Percentiles rank a stretch among this genome's conserved stretches.
phyloP scores from a whole-genome alignment of 2,797 vertebrate species.

The Sebastes dallii region DNA sequence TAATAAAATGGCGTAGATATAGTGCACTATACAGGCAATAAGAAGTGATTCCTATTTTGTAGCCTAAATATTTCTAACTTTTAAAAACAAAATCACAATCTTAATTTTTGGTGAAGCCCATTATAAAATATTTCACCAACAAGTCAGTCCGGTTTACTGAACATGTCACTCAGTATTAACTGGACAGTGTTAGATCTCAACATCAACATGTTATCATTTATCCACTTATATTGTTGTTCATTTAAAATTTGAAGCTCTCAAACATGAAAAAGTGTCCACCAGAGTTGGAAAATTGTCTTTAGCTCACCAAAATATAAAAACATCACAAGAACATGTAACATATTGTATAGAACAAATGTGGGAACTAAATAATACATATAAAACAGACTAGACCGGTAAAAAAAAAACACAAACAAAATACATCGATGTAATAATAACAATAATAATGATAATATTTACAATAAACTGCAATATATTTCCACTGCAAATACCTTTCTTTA shows the following conservation, averaged over 20 bases:
- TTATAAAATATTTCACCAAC: neutral
- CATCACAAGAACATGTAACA: neutral
- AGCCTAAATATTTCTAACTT: neutral
- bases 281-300: neutral
- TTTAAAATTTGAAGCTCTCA: too few relatives aligned
- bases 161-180: neutral
- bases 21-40: neutral
- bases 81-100: neutral
- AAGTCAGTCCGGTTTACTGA: neutral
- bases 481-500: too few relatives aligned
- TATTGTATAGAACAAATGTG: too few relatives aligned
- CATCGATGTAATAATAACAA: too few relatives aligned
- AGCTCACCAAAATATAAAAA: neutral
- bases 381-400: too few relatives aligned
- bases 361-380: too few relatives aligned
- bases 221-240: neutral
- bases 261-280: neutral
- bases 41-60: neutral
- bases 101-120: neutral
- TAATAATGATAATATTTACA: too few relatives aligned
- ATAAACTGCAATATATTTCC: too few relatives aligned
- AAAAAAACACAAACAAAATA: too few relatives aligned
- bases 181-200: neutral
- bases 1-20: neutral
- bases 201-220: neutral